These are phyloP conservation scores for Scaptodrosophila lebanonensis DNA, from an alignment of 1,140 invertebrate species.

Conservation along the genomic window DNA sequence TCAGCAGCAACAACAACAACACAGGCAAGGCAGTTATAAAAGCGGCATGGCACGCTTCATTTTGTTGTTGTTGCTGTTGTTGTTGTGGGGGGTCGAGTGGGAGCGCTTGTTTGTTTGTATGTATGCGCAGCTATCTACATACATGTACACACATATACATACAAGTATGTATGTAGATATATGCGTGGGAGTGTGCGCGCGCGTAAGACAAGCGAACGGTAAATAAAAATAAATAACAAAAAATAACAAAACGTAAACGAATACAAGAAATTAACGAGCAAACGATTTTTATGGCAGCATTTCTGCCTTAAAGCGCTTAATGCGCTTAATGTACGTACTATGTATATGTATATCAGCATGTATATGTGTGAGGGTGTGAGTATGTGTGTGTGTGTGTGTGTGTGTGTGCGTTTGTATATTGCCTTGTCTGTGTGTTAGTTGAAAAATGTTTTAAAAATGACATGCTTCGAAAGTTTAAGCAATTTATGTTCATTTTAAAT, in stretches of 20 bases:
- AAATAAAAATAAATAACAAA: constrained; percentile 57
- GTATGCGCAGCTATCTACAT: too few relatives aligned
- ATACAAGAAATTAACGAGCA: constrained; percentile 73
- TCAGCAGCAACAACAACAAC: constrained; percentile 20
- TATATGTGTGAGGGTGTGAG: too few relatives aligned
- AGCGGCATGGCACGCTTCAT: neutral
- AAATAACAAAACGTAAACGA: constrained; percentile 24
- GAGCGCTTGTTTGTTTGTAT: constrained; percentile 11
- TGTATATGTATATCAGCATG: neutral
- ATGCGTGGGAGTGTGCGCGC: constrained; percentile 10
- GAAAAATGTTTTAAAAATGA: constrained; percentile 77
- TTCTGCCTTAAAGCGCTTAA: constrained; percentile 75
- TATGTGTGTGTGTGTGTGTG: constrained; percentile 5
- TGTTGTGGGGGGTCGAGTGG: constrained; percentile 12
- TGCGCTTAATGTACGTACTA: constrained; percentile 54
- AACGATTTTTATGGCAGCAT: constrained; percentile 75
- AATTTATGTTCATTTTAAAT: constrained; percentile 77
- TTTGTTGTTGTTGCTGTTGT: constrained; percentile 3
- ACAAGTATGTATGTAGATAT: neutral
- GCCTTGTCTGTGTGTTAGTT: constrained; percentile 54
- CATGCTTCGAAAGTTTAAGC: constrained; percentile 76
- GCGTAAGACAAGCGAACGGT: constrained; percentile 59
- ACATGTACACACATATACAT: neutral
- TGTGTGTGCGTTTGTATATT: constrained; percentile 9
- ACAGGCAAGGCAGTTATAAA: too few relatives aligned